Evolutionary conservation across 64 coral and sea anemone genomes (phyloP).

Genomic region (Dendrophyllia cribrosa): DNA sequence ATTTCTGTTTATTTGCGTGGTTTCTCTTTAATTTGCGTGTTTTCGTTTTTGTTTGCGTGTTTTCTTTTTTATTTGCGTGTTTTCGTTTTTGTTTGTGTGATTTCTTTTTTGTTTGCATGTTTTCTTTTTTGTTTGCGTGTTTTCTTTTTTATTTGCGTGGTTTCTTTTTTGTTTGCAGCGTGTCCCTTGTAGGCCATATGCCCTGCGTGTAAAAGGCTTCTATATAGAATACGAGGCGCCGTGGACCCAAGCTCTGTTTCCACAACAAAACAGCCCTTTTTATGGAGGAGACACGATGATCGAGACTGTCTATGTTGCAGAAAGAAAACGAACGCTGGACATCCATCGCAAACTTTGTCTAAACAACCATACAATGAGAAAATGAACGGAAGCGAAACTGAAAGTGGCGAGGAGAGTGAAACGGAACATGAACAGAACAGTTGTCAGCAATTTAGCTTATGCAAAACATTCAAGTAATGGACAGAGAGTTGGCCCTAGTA

Average conservation of each 20-base stretch:
- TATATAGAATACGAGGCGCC: constrained; percentile 3
- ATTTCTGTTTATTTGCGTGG: no score
- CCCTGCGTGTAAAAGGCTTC: constrained; percentile 3
- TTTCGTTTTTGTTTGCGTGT: no score
- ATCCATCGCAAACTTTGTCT: neutral
- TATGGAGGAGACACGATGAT: neutral
- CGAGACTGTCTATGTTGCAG: no score
- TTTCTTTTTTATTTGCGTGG: no score
- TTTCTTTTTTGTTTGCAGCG: no score
- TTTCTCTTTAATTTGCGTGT: no score
- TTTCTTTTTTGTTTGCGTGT: no score
- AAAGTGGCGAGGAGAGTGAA: constrained; percentile 2
- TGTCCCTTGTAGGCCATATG: neutral
- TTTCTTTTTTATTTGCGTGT: no score
- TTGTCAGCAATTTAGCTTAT: neutral
- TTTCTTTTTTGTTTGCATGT: no score
- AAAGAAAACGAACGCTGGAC: neutral
- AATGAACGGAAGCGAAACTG: constrained; percentile 1
- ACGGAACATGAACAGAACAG: neutral
- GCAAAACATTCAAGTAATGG: neutral
- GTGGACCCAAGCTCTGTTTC: neutral
- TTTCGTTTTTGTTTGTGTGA: no score
- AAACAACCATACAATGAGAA: neutral
- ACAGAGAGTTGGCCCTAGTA: neutral
- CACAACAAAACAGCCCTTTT: neutral